A percentile compares a stretch with the other conserved stretches of the same genome.
phyloP scores from a whole-genome alignment of 2,888 invertebrate genomes.

The Andrena chrysosceles region DNA sequence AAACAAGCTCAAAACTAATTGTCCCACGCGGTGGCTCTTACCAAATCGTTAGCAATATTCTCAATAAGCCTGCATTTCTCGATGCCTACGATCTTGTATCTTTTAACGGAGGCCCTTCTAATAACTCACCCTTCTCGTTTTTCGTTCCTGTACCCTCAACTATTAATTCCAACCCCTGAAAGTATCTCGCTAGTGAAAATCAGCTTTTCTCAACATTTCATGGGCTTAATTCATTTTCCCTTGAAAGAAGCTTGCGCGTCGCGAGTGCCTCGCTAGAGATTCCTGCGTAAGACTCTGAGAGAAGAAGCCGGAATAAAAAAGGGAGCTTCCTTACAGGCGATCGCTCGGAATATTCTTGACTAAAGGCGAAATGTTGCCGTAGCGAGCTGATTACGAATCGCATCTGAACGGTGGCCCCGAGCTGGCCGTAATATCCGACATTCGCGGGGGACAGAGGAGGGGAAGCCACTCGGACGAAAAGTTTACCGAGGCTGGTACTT shows the following conservation, averaged over 20 bases:
- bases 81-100: too few relatives aligned
- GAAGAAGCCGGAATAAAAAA: neutral
- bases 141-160: too few relatives aligned
- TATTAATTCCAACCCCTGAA: too few relatives aligned
- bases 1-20: slow-evolving; percentile 52
- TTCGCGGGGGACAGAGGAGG: slow-evolving; percentile 4
- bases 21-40: neutral
- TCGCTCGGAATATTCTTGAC: neutral
- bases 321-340: neutral
- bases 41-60: neutral
- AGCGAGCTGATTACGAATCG: neutral
- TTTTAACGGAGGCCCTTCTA: too few relatives aligned
- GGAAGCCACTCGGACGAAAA: neutral
- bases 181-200: too few relatives aligned
- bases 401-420: neutral
- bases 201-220: too few relatives aligned
- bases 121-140: too few relatives aligned
- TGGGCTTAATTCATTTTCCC: too few relatives aligned
- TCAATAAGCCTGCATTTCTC: too few relatives aligned
- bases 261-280: too few relatives aligned
- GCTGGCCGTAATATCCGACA: slow-evolving; percentile 8
- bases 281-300: neutral
- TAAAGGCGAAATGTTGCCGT: neutral
- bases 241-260: too few relatives aligned
- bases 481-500: slow-evolving; percentile 12